A percentile compares a stretch with the other conserved stretches of the same genome.
These are phyloP conservation scores for Manis pentadactyla DNA, from an alignment of 2,797 vertebrate genomes.

Conservation along the genomic window DNA sequence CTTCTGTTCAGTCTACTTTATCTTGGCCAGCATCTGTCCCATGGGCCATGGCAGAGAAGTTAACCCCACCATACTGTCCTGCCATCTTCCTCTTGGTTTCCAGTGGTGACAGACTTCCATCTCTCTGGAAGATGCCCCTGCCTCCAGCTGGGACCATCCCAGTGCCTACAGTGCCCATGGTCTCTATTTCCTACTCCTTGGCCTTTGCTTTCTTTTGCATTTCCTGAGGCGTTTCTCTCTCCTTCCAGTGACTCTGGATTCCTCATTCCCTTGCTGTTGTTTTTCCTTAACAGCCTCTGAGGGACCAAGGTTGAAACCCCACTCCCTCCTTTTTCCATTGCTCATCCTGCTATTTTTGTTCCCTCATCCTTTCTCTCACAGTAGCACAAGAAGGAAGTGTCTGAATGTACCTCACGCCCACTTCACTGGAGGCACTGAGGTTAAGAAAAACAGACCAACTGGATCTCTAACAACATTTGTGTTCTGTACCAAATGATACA, in stretches of 20 bases:
- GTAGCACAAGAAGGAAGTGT: neutral
- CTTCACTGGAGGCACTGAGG: neutral
- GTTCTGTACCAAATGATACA: neutral
- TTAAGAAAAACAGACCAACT: neutral
- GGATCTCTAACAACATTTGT: neutral
- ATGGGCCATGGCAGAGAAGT: fast-evolving
- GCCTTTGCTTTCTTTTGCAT: slow-evolving; percentile 10
- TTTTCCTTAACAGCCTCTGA: slow-evolving; percentile 16
- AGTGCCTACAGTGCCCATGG: neutral
- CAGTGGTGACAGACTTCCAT: neutral
- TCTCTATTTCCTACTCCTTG: neutral
- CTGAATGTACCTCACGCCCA: neutral
- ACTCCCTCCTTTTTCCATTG: neutral
- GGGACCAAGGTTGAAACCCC: neutral
- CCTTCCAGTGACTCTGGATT: slow-evolving; percentile 37
- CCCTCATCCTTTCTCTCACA: neutral
- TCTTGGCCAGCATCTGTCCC: neutral
- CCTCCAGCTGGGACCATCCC: neutral
- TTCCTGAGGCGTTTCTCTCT: slow-evolving; percentile 15
- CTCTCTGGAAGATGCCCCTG: neutral
- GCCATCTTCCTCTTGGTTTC: neutral
- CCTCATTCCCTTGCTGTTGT: slow-evolving; percentile 32
- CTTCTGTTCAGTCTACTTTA: neutral
- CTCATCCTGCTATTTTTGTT: slow-evolving; percentile 44
- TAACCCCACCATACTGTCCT: too few relatives aligned